A percentile compares a stretch with the other conserved stretches of the same genome.
Evolutionary conservation across 1,140 invertebrate species (phyloP).

Genomic region (Dolichoris vasculosae): DNA sequence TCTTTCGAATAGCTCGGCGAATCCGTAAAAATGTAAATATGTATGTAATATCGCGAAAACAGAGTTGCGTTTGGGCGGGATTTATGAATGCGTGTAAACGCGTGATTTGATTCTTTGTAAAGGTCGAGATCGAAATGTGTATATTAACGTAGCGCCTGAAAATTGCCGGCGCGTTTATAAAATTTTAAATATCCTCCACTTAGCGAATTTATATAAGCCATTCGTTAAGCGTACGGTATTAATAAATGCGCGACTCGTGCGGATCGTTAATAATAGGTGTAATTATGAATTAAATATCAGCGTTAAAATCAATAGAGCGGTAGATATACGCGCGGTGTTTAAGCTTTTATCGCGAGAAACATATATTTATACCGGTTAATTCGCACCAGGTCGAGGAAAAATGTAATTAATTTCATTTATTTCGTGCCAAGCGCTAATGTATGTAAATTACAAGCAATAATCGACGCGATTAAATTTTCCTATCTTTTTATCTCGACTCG

Average conservation of each 20-base stretch:
- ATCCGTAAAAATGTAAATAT: background rate
- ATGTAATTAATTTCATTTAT: conserved; percentile 13
- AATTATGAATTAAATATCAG: background rate
- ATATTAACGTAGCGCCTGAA: background rate
- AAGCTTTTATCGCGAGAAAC: background rate
- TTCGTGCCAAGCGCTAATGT: background rate
- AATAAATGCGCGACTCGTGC: background rate
- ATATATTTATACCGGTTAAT: background rate
- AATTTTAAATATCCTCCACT: background rate
- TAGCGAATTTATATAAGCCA: background rate
- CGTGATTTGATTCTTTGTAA: too few relatives aligned
- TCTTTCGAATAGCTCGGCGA: too few relatives aligned
- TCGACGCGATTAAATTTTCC: background rate
- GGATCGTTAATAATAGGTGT: background rate
- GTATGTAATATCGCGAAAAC: background rate
- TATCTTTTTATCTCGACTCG: background rate
- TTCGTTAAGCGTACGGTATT: background rate
- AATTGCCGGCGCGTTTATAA: background rate
- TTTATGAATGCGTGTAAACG: background rate
- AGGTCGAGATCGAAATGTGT: background rate
- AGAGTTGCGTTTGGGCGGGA: too few relatives aligned
- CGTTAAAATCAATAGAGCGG: background rate
- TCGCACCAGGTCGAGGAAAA: background rate
- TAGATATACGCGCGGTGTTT: background rate
- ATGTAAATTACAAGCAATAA: conserved; percentile 3